Evolutionary conservation across 92 coral and sea anemone genomes (phyloP).

Genomic region (Zoanthus sansibaricus): DNA sequence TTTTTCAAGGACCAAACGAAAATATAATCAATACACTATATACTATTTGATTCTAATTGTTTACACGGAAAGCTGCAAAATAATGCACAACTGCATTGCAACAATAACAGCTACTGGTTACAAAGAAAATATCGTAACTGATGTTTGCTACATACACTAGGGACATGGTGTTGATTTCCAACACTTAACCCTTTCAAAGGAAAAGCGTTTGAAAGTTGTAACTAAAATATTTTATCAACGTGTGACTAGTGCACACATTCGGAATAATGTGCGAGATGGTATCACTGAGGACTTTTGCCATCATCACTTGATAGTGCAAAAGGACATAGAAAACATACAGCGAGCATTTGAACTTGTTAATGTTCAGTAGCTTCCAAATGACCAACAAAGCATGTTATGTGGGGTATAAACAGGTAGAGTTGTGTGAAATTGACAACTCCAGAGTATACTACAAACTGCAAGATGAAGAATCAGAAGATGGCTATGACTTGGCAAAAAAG

Average conservation of each 20-base stretch:
- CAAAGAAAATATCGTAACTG: constrained; percentile 26
- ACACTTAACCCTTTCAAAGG: constrained; percentile 25
- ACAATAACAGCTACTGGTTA: constrained; percentile 40
- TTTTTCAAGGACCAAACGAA: background rate
- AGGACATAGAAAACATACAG: constrained; percentile 39
- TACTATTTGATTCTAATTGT: background rate
- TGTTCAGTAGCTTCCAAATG: constrained; percentile 31
- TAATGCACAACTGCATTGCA: constrained; percentile 52
- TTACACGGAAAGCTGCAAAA: constrained; percentile 10
- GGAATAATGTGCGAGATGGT: constrained; percentile 26
- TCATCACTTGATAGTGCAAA: constrained; percentile 45
- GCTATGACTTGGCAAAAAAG: background rate
- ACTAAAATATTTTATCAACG: constrained; percentile 35
- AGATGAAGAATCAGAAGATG: constrained; percentile 43
- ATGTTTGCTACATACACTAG: constrained; percentile 47
- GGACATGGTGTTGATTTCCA: constrained; percentile 35
- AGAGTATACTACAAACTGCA: constrained; percentile 31
- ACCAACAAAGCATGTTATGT: constrained; percentile 42
- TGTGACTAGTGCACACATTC: constrained; percentile 29
- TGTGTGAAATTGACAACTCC: background rate
- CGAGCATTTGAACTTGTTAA: constrained; percentile 38
- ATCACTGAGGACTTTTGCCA: constrained; percentile 30
- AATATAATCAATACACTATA: constrained; percentile 1
- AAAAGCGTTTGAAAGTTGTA: constrained; percentile 30
- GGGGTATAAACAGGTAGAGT: constrained; percentile 45